Evolutionary conservation across 1,140 invertebrate genomes (phyloP).

Genomic region (Tenebrio molitor): DNA sequence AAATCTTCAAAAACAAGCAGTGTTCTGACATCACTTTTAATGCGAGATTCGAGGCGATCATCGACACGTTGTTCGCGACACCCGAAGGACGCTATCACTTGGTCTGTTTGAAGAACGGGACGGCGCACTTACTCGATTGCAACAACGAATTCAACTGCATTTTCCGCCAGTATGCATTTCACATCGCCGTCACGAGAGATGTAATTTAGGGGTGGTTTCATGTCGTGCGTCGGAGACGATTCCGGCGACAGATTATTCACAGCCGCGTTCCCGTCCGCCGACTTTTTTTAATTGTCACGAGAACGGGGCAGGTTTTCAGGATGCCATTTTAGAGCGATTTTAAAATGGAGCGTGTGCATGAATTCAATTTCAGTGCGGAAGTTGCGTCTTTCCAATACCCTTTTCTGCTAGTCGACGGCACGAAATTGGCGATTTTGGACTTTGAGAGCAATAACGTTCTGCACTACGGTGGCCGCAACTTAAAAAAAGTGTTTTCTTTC

Average conservation of each 20-base stretch:
- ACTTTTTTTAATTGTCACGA: constrained; percentile 13
- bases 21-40: constrained; percentile 48
- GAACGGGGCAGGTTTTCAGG: constrained; percentile 1
- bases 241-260: neutral
- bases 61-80: constrained; percentile 41
- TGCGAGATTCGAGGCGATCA: constrained; percentile 45
- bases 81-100: constrained; percentile 39
- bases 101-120: constrained; percentile 49
- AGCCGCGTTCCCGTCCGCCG: neutral
- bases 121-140: constrained; percentile 26
- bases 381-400: constrained; percentile 28
- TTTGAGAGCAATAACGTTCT: neutral
- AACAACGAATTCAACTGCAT: constrained; percentile 27
- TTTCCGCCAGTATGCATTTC: neutral
- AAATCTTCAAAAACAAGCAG: constrained; percentile 49
- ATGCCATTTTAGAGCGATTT: neutral
- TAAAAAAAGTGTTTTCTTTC: constrained; percentile 40
- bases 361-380: constrained; percentile 27
- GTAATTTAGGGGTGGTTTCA: too few species aligned
- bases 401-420: neutral
- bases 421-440: constrained; percentile 1
- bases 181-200: too few species aligned
- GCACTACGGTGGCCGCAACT: neutral
- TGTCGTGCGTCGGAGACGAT: too few species aligned
- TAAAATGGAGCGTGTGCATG: constrained; percentile 17